phyloP scores from a whole-genome alignment of 2,888 invertebrate genomes.

The Yponomeuta evonymella region DNA sequence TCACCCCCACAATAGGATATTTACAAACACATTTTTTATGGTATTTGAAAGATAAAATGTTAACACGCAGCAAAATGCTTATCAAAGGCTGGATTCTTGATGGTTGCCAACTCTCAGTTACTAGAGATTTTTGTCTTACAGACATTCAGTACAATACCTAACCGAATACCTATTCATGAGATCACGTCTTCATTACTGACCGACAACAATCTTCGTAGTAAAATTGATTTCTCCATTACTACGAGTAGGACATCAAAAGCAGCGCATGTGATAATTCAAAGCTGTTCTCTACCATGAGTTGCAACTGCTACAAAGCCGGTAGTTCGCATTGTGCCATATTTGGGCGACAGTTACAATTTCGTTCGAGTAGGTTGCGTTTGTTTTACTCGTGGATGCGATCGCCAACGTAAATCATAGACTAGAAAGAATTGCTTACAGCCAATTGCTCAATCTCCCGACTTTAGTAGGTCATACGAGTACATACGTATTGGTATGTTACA shows the following conservation, averaged over 20 bases:
- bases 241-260: neutral
- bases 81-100: too few relatives aligned
- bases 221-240: neutral
- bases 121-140: too few relatives aligned
- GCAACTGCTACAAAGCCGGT: neutral
- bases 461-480: too few relatives aligned
- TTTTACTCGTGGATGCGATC: neutral
- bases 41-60: too few relatives aligned
- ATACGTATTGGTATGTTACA: too few relatives aligned
- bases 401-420: neutral
- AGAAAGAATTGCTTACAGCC: neutral
- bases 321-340: neutral
- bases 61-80: too few relatives aligned
- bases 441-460: too few relatives aligned
- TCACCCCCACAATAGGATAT: too few relatives aligned
- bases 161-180: neutral
- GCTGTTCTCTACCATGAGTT: neutral
- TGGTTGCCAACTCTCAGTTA: too few relatives aligned
- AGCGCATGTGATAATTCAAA: neutral
- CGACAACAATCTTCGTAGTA: neutral
- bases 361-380: neutral
- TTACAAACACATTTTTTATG: too few relatives aligned
- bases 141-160: too few relatives aligned
- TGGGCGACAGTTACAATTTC: neutral
- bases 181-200: neutral